Percentiles rank a stretch among this genome's conserved stretches.
These are phyloP conservation scores for Brachyhypopomus occidentalis DNA, from an alignment of 2,113 vertebrate species.

Conservation along the genomic window DNA sequence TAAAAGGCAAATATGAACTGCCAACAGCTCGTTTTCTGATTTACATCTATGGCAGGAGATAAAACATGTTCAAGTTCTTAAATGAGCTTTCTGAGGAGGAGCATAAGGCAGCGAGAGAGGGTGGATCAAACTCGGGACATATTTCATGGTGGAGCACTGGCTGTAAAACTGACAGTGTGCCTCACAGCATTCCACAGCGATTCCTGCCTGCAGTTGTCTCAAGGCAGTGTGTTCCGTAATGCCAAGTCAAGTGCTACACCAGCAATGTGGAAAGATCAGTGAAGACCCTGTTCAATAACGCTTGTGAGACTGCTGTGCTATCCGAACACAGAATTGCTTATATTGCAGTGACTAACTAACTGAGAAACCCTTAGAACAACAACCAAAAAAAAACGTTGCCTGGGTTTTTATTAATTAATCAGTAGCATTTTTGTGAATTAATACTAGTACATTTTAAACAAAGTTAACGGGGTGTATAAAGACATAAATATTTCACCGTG, in stretches of 20 bases:
- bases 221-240: constrained; percentile 41
- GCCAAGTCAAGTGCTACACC: background rate
- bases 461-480: too few relatives aligned
- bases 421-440: too few relatives aligned
- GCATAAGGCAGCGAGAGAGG: constrained; percentile 23
- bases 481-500: too few relatives aligned
- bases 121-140: constrained; percentile 40
- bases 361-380: too few relatives aligned
- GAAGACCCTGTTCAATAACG: too few relatives aligned
- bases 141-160: constrained; percentile 43
- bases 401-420: too few relatives aligned
- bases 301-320: background rate
- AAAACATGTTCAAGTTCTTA: constrained; percentile 24
- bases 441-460: too few relatives aligned
- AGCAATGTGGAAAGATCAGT: background rate
- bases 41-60: background rate
- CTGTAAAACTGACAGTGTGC: constrained; percentile 51
- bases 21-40: background rate
- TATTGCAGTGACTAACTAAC: background rate
- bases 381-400: too few relatives aligned
- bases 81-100: constrained; percentile 8
- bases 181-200: constrained; percentile 47
- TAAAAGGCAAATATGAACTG: background rate
- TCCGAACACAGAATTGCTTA: background rate
- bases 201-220: constrained; percentile 47